Percentiles rank a stretch among this genome's conserved stretches.
Conservation (phyloP, 2,888 invertebrate genomes). For the Conops quadrifasciatus region DNA sequence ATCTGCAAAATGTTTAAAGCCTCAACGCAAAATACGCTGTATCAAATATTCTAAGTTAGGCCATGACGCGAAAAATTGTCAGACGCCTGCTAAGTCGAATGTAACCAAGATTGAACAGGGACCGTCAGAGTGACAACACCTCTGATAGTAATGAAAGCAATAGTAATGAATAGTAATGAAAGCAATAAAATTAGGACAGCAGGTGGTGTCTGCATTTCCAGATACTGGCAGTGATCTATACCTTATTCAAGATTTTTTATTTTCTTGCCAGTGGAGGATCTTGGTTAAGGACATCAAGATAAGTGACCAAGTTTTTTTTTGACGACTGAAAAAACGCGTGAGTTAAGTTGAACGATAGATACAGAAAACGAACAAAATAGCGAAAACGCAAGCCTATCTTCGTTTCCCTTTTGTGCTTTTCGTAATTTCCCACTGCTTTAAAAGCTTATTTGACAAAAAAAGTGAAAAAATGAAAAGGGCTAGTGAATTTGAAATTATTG, state of each 20-base stretch:
- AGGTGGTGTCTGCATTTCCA: conserved; percentile 15
- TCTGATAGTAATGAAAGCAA: conserved; percentile 10
- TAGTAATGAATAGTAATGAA: conserved; percentile 20
- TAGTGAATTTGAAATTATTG: too few species aligned
- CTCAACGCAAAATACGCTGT: conserved; percentile 29
- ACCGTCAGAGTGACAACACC: neutral
- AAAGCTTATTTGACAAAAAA: too few species aligned
- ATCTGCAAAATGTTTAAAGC: conserved; percentile 35
- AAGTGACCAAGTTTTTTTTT: too few species aligned
- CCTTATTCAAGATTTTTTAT: conserved; percentile 24
- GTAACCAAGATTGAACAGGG: conserved; percentile 15
- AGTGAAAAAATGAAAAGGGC: too few species aligned
- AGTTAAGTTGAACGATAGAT: too few species aligned
- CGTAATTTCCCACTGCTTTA: too few species aligned
- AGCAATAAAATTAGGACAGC: conserved; percentile 7
- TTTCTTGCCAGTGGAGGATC: too few species aligned
- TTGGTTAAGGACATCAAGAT: too few species aligned
- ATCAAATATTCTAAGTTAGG: conserved; percentile 27
- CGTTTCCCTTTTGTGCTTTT: too few species aligned
- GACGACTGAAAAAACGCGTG: too few species aligned
- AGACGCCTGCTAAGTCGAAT: neutral
- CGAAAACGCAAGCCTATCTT: too few species aligned
- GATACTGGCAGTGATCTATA: conserved; percentile 27
- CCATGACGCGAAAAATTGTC: conserved; percentile 30
- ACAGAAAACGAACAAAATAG: too few species aligned